phyloP scores from a whole-genome alignment of 2,113 vertebrate genomes.

The Sterna hirundo region DNA sequence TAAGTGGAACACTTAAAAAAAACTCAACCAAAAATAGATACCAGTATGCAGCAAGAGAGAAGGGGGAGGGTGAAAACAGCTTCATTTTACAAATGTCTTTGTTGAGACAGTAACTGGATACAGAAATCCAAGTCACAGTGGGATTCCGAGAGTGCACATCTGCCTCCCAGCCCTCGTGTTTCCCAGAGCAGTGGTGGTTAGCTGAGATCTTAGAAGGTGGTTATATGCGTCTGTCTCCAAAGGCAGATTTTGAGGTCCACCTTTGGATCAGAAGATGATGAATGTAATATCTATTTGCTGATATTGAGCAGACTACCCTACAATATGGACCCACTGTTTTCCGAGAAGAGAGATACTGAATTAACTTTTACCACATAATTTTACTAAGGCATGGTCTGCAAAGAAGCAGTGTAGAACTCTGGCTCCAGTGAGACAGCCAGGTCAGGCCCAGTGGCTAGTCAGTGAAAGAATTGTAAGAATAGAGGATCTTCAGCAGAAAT shows the following conservation, averaged over 20 bases:
- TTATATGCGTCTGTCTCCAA: not conserved
- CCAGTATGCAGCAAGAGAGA: conserved; percentile 32
- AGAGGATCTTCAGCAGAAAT: not conserved
- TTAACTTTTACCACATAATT: not conserved
- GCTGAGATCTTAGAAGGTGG: not conserved
- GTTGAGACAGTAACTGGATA: conserved; percentile 63
- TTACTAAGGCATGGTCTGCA: not conserved
- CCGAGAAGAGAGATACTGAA: not conserved
- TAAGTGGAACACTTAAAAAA: conserved; percentile 10
- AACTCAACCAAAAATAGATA: conserved; percentile 34
- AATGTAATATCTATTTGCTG: not conserved
- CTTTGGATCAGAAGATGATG: not conserved
- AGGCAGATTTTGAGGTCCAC: not conserved
- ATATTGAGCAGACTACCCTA: not conserved
- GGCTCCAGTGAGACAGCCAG: not conserved
- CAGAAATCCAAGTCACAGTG: conserved; percentile 42
- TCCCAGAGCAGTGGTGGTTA: not conserved
- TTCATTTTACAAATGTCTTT: conserved; percentile 56
- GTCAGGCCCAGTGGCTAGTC: not conserved
- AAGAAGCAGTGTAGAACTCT: not conserved
- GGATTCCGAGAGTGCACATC: conserved; percentile 48
- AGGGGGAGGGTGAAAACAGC: conserved; percentile 43
- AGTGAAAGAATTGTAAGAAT: not conserved
- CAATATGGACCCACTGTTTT: not conserved
- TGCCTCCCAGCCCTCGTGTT: conserved; percentile 31